Base-by-base conservation (phyloP, 1,140 invertebrate genomes). In the Plodia interpunctella region DNA sequence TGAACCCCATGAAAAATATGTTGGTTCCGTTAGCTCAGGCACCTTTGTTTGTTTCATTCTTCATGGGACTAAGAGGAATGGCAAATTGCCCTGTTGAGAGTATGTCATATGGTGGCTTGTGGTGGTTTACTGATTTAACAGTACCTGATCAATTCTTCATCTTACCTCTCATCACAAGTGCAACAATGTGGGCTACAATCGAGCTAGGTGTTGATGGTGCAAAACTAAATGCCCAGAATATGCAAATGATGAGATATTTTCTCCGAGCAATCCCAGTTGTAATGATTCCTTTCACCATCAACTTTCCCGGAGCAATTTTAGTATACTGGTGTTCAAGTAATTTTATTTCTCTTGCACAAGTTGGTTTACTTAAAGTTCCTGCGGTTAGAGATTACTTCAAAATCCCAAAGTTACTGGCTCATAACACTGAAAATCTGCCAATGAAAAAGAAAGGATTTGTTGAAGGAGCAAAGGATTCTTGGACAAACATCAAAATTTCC, bases 71-170 rank as follows among this genome's bases (percentile, higher is more conserved):
- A 10, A 91, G 95, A 76, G 76, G 89, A 65, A 98, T 99, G 97
- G 93, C 97, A 0, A 95, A 94, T 74, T 90, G 94, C 9, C 98
- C 97, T 1, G 94, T 99, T 10, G 95, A 96, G 57, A 97, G 96
- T 80, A 92, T 99, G 91, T 93, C 93, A 63, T 87, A 91, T 18
- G 98, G 98, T n/a, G 98, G 98, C 3, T 61, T 97, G 0, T 94
- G 91, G 55, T 99, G 98, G 98, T 98, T 99, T 80, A 91, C 91
- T 0, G 97, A 99, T 92, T 91, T 99, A 11, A 98, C 97, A 4
- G 68, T 97, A 8, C 88, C 94, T 21, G 98, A 99, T 91, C 97
- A 97, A 10, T 97, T 92, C 84, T 99, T 95, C 76, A 61, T 96
- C 17, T 87, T 99, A 58, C 98, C 98, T 2, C 0, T 98, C 0